Evolutionary conservation across 2,888 invertebrate species (phyloP).

Genomic region (Troides aeacus): DNA sequence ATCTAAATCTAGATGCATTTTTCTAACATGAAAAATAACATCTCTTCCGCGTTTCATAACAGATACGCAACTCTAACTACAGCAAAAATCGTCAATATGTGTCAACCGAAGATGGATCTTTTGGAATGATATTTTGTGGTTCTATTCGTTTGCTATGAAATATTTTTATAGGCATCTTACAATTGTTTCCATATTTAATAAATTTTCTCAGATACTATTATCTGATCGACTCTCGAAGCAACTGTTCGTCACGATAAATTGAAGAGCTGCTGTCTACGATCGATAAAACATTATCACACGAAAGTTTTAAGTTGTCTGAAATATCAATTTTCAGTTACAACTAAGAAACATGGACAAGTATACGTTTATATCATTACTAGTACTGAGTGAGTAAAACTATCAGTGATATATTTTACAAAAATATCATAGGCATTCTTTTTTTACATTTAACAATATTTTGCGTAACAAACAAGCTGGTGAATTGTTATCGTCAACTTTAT

Average conservation of each 20-base stretch:
- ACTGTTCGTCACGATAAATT: conserved; percentile 15
- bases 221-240: conserved; percentile 16
- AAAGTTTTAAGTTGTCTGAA: conserved; percentile 12
- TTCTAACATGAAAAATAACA: too few relatives aligned
- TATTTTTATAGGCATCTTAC: neutral
- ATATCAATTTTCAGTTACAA: conserved; percentile 11
- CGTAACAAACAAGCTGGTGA: neutral
- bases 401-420: neutral
- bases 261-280: conserved; percentile 17
- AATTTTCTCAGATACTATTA: conserved; percentile 9
- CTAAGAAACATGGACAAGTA: conserved; percentile 21
- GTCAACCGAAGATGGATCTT: too few relatives aligned
- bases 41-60: too few relatives aligned
- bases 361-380: conserved; percentile 9
- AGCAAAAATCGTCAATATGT: too few relatives aligned
- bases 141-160: neutral
- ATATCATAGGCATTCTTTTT: neutral
- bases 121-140: neutral
- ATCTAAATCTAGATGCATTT: too few relatives aligned
- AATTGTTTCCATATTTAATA: neutral
- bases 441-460: neutral
- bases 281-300: conserved; percentile 24
- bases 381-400: conserved; percentile 19
- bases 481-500: conserved; percentile 13
- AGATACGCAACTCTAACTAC: too few relatives aligned